Evolutionary conservation across 2,797 vertebrate genomes (phyloP), one percentile per base, ranked within the genome.

Genomic region (Sebastes alutus): DNA sequence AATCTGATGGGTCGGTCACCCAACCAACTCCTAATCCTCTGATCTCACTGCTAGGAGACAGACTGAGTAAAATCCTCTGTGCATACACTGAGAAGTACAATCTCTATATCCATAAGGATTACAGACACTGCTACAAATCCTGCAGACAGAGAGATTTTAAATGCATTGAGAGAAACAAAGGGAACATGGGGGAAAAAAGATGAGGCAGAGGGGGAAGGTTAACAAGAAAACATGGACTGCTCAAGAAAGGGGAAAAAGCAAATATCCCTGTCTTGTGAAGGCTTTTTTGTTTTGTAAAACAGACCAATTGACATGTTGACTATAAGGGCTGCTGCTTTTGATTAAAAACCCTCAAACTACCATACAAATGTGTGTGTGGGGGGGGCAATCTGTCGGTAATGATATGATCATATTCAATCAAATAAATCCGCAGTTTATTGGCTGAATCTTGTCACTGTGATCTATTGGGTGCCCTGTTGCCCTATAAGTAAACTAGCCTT

Each of bases 11-110:
- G 55, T 30, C 16, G 7, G 25, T 66, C 33, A 22, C 67, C 32
- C 42, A 22, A 46, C 76, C 46, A 14, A 22, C 66, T 79, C 64
- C 66, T 91, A 84, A 87, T 82, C 82, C 80, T 75, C 46, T 84
- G 81, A 89, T 86, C 33, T 64, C 49, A 58, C 55, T 42, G 85
- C 74, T 73, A 61, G 72, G 73, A 75, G 78, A 85, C 65, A 32
- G 58, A 79, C 67, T 46, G 62, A 75, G 63, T 46, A 18, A 77
- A 79, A 80, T 80, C 78, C 65, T 61, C 20, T 80, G 76, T 72
- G 76, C 72, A 30, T 63, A 70, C 72, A 75, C 11, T 66, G 65
- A 84, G 58, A 83, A 71, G 56, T 56, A 23, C 54, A 78, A 69
- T 79, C 60, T 82, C 27, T 23, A 55, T 72, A 55, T 75, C 62